These are phyloP conservation scores for Drosophila histrio DNA, from an alignment of 2,888 invertebrate species.

Conservation along the genomic window DNA sequence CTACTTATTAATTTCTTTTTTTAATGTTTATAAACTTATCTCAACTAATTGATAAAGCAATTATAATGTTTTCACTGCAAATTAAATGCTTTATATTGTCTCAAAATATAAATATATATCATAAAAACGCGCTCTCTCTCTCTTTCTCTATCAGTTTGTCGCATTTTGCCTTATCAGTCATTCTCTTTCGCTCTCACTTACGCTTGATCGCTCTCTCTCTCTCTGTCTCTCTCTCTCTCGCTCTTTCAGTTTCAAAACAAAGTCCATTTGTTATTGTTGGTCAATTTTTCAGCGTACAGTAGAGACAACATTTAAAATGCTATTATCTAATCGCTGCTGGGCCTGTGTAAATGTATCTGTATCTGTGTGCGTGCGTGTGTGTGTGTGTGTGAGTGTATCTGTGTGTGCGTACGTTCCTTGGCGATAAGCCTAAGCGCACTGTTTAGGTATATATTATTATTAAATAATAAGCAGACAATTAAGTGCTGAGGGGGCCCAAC, in stretches of 20 bases:
- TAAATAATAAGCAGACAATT: conserved; percentile 44
- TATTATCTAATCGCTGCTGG: conserved; percentile 66
- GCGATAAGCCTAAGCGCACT: conserved; percentile 63
- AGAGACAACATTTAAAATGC: conserved; percentile 71
- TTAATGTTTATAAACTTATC: conserved; percentile 10
- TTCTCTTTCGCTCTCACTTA: neutral
- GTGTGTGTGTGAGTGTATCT: conserved; percentile 2
- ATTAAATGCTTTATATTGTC: conserved; percentile 4
- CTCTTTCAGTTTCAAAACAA: conserved; percentile 62
- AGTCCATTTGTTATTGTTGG: conserved; percentile 71
- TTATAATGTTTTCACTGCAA: neutral
- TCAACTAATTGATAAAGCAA: neutral
- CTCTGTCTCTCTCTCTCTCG: neutral
- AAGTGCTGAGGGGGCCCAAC: conserved; percentile 29
- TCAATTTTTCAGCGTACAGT: conserved; percentile 68
- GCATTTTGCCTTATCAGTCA: conserved; percentile 8
- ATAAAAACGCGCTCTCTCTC: neutral
- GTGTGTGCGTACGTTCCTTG: conserved; percentile 41
- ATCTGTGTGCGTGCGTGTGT: conserved; percentile 6
- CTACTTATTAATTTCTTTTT: neutral
- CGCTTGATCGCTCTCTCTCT: neutral
- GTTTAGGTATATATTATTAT: conserved; percentile 52
- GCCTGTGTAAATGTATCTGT: conserved; percentile 5
- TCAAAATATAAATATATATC: neutral
- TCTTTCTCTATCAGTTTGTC: neutral